Conservation (phyloP, 2,113 vertebrate species). For the Catharus minimus region DNA sequence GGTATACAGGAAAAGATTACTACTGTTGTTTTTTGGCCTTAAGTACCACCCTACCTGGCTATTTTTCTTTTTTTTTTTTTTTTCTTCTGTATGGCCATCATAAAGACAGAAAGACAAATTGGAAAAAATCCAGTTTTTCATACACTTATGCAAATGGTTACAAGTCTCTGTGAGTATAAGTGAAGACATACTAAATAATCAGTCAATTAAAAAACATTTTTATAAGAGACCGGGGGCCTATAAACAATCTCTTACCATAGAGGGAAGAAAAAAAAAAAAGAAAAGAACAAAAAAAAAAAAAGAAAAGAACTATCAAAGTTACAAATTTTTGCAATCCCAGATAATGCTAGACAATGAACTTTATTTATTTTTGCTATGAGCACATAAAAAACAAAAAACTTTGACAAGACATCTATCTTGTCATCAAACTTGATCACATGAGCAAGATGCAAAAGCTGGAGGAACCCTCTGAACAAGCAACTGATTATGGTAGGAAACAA, state of each 20-base stretch:
- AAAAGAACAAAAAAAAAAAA: no score
- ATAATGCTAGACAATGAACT: background rate
- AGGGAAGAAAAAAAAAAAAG: fast-evolving
- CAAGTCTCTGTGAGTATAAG: background rate
- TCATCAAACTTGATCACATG: background rate
- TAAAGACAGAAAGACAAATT: background rate
- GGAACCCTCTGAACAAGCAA: background rate
- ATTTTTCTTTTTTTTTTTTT: background rate
- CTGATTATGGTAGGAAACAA: background rate
- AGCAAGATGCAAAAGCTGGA: background rate
- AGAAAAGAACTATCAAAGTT: background rate
- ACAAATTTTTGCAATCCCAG: background rate
- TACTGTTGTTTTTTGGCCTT: background rate
- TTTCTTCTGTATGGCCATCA: fast-evolving
- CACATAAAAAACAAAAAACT: background rate
- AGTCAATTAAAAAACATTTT: background rate
- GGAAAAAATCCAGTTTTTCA: background rate
- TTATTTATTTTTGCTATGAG: background rate
- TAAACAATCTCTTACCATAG: fast-evolving
- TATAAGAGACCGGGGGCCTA: fast-evolving
- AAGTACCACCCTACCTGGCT: fast-evolving
- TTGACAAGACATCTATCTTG: background rate
- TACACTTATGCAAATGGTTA: background rate
- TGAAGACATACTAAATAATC: background rate
- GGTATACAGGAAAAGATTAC: background rate